Conservation (phyloP, 2,888 invertebrate species). For the Adineta ricciae region DNA sequence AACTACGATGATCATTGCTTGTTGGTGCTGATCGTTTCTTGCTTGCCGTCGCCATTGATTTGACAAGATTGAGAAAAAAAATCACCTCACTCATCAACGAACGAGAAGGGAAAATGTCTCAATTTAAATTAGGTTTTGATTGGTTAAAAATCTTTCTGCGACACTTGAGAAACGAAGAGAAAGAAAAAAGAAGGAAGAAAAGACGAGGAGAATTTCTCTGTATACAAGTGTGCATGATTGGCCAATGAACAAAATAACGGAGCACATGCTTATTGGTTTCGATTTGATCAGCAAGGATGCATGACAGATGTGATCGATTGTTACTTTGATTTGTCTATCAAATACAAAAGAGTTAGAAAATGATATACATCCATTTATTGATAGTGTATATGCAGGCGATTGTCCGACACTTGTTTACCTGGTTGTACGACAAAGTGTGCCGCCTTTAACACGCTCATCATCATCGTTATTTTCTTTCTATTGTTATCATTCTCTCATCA, state of each 20-base stretch:
- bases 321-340: neutral
- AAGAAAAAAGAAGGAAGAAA: neutral
- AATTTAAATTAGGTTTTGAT: neutral
- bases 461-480: neutral
- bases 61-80: neutral
- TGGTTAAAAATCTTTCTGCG: neutral
- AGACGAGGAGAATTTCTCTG: neutral
- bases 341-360: neutral
- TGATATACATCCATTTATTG: constrained; percentile 3
- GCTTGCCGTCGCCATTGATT: neutral
- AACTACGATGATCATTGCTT: neutral
- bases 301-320: neutral
- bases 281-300: neutral
- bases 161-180: neutral
- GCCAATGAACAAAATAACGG: neutral
- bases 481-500: neutral
- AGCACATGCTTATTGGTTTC: constrained; percentile 3
- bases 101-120: neutral
- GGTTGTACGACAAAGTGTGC: neutral
- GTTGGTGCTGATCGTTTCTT: neutral
- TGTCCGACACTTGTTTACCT: constrained; percentile 5
- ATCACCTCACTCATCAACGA: neutral
- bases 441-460: neutral
- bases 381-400: neutral
- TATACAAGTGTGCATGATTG: neutral